Percentiles rank a stretch among this genome's conserved stretches.
Evolutionary conservation across 2,797 vertebrate species (phyloP).

Genomic region (Lerista edwardsae): DNA sequence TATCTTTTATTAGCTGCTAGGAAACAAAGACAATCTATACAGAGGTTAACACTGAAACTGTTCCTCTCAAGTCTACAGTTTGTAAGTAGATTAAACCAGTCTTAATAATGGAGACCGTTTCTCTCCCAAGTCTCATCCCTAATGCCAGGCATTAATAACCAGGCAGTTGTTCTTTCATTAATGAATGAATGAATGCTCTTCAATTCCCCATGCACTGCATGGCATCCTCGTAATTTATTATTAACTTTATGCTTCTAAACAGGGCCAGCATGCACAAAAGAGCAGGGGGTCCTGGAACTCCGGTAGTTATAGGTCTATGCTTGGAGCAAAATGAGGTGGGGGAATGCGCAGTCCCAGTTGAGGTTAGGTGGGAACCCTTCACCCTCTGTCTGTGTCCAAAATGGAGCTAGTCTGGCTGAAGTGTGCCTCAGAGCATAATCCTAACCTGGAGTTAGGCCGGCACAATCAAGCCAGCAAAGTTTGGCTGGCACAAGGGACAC

Average conservation of each 20-base stretch:
- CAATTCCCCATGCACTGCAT: not conserved
- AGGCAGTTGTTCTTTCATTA: conserved; percentile 20
- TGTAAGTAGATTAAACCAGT: conserved; percentile 15
- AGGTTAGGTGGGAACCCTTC: too few species aligned
- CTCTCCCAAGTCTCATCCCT: not conserved
- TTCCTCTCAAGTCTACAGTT: not conserved
- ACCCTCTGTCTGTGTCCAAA: too few species aligned
- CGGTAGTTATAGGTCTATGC: not conserved
- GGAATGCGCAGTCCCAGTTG: too few species aligned
- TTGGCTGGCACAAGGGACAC: too few species aligned
- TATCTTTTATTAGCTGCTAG: not conserved
- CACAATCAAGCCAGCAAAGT: too few species aligned
- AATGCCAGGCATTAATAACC: conserved; percentile 15
- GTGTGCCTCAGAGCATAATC: too few species aligned
- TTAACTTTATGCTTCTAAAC: not conserved
- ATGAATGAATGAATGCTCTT: conserved; percentile 23
- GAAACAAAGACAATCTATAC: not conserved
- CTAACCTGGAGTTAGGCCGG: too few species aligned
- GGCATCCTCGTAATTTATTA: conserved; percentile 3
- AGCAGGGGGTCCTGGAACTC: not conserved
- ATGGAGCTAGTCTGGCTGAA: too few species aligned
- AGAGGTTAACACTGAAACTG: not conserved
- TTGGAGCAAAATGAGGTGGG: too few species aligned
- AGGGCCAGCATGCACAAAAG: not conserved
- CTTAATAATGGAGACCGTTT: not conserved